Conservation (phyloP, 2,113 vertebrate genomes). For the Oreochromis aureus region DNA sequence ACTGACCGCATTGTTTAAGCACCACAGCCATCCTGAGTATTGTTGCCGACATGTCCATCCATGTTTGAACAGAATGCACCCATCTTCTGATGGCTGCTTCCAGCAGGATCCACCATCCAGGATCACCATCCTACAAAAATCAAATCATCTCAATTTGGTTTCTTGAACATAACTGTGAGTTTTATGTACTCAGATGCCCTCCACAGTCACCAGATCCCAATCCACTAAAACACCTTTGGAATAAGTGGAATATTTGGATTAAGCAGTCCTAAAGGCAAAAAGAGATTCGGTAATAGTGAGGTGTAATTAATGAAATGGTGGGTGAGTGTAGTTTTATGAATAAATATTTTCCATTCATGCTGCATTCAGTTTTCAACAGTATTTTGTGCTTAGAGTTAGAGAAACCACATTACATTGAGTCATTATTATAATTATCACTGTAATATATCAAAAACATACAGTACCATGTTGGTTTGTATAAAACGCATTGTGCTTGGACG, state of each 20-base stretch:
- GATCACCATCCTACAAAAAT: background rate
- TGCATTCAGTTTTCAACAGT: background rate
- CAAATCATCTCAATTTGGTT: background rate
- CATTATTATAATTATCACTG: background rate
- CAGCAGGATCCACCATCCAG: background rate
- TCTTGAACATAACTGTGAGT: background rate
- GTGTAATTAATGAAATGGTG: background rate
- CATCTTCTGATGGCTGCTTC: background rate
- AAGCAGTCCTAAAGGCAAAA: background rate
- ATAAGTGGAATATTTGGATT: background rate
- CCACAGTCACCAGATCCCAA: background rate
- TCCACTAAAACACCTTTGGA: background rate
- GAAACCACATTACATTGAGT: background rate
- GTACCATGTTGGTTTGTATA: background rate
- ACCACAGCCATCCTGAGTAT: fast-evolving
- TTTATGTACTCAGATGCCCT: background rate
- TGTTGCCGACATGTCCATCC: background rate
- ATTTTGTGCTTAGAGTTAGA: background rate
- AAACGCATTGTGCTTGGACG: background rate
- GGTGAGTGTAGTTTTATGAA: background rate
- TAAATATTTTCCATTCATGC: background rate
- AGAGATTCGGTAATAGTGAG: background rate
- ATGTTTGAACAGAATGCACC: background rate
- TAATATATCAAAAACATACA: background rate
- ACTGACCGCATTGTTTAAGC: background rate